Evolutionary conservation across 2,113 vertebrate genomes (phyloP).

Genomic region (Pachypanchax playfairii): DNA sequence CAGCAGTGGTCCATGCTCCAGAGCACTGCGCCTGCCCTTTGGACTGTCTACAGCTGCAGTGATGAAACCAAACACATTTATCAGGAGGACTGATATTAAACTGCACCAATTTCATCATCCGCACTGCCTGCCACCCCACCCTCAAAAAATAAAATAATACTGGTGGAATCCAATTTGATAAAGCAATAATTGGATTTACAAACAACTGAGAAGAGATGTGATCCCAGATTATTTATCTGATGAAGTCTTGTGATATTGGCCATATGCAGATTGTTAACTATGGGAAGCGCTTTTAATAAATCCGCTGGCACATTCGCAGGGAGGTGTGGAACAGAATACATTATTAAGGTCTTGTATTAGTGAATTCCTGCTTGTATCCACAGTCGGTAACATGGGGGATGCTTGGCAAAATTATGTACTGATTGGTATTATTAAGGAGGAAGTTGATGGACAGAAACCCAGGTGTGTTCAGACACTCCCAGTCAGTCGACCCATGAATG

Average conservation of each 20-base stretch:
- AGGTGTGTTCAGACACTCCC: slow-evolving; percentile 52
- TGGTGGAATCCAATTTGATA: slow-evolving; percentile 77
- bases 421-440: slow-evolving; percentile 66
- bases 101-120: slow-evolving; percentile 73
- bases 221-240: slow-evolving; percentile 76
- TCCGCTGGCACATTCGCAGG: slow-evolving; percentile 51
- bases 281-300: slow-evolving; percentile 63
- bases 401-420: slow-evolving; percentile 70
- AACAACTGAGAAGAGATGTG: slow-evolving; percentile 77
- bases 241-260: slow-evolving; percentile 74
- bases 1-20: slow-evolving; percentile 66
- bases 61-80: slow-evolving; percentile 78
- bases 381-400: slow-evolving; percentile 40
- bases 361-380: slow-evolving; percentile 40
- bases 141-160: slow-evolving; percentile 72
- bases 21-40: slow-evolving; percentile 67
- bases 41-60: slow-evolving; percentile 68
- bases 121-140: slow-evolving; percentile 52
- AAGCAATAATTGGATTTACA: slow-evolving; percentile 78
- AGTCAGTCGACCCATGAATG: slow-evolving; percentile 55
- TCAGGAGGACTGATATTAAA: slow-evolving; percentile 75
- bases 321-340: slow-evolving; percentile 57
- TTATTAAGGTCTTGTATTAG: slow-evolving; percentile 56
- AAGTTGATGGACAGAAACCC: slow-evolving; percentile 44
- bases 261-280: slow-evolving; percentile 76